Evolutionary conservation across 2,797 vertebrate species (phyloP).

Genomic region (Rhinichthys osculus): DNA sequence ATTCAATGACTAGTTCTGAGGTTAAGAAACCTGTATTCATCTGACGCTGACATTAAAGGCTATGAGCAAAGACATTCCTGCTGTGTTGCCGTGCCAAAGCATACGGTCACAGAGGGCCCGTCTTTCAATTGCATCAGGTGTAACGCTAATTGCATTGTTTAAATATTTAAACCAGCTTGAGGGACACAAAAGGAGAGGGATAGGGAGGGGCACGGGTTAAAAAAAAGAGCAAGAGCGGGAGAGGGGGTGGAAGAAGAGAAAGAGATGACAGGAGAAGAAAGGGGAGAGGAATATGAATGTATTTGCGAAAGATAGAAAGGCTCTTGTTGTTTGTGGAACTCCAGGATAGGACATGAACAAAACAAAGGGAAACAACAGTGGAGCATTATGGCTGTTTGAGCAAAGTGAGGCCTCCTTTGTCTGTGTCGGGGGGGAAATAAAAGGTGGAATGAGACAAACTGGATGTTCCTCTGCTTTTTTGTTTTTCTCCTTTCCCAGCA

Average conservation of each 20-base stretch:
- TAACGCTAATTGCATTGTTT: conserved; percentile 71
- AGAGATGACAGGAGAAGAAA: conserved; percentile 39
- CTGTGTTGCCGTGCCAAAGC: conserved; percentile 27
- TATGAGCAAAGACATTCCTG: conserved; percentile 40
- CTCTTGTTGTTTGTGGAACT: conserved; percentile 46
- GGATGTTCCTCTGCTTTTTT: conserved; percentile 40
- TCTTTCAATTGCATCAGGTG: conserved; percentile 67
- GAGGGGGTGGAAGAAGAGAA: conserved; percentile 6
- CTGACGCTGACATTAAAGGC: conserved; percentile 14
- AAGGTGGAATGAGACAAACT: conserved; percentile 48
- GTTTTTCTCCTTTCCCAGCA: conserved; percentile 19
- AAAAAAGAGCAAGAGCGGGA: conserved; percentile 34
- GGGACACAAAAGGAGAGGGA: conserved; percentile 30
- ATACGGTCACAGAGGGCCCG: conserved; percentile 40
- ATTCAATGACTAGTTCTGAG: conserved; percentile 4
- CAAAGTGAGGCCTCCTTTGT: conserved; percentile 46
- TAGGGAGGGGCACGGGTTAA: conserved; percentile 31
- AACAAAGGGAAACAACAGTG: conserved; percentile 20
- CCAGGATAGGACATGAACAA: conserved; percentile 32
- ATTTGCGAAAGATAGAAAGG: conserved; percentile 42
- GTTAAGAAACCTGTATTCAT: conserved; percentile 28
- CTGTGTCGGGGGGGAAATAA: conserved; percentile 2
- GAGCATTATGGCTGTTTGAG: conserved; percentile 39
- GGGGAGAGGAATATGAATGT: conserved; percentile 28
- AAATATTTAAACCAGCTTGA: conserved; percentile 68